A percentile compares a stretch with the other conserved stretches of the same genome.
Evolutionary conservation across 2,888 invertebrate genomes (phyloP).

Genomic region (Limnephilus auricula): DNA sequence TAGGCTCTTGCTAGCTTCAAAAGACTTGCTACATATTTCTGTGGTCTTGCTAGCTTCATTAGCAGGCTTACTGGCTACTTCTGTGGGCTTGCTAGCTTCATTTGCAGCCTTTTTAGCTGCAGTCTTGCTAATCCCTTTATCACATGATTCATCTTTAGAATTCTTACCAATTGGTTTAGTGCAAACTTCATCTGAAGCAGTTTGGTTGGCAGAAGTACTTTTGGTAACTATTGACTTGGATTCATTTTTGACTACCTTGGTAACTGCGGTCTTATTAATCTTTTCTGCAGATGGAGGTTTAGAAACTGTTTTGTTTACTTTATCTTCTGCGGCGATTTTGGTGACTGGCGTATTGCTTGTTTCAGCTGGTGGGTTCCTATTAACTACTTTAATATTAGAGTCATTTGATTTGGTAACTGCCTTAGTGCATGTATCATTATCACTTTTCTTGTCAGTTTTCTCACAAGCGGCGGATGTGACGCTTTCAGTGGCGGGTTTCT

Average conservation of each 20-base stretch:
- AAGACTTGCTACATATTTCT: neutral
- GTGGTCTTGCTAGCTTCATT: neutral
- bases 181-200: conserved; percentile 7
- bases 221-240: conserved; percentile 3
- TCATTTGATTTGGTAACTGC: conserved; percentile 30
- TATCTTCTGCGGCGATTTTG: neutral
- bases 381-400: conserved; percentile 30
- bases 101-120: neutral
- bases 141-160: conserved; percentile 12
- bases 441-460: conserved; percentile 12
- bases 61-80: neutral
- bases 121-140: neutral
- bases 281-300: conserved; percentile 21
- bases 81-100: neutral
- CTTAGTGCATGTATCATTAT: conserved; percentile 14
- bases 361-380: neutral
- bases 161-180: neutral
- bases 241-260: conserved; percentile 12
- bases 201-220: conserved; percentile 14
- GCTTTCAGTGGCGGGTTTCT: neutral
- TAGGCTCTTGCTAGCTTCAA: neutral
- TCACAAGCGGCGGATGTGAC: neutral
- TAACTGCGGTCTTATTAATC: conserved; percentile 34
- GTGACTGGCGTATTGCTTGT: neutral
- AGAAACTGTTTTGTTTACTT: neutral